Evolutionary conservation across 2,797 vertebrate genomes (phyloP).

Genomic region (Sparus aurata): DNA sequence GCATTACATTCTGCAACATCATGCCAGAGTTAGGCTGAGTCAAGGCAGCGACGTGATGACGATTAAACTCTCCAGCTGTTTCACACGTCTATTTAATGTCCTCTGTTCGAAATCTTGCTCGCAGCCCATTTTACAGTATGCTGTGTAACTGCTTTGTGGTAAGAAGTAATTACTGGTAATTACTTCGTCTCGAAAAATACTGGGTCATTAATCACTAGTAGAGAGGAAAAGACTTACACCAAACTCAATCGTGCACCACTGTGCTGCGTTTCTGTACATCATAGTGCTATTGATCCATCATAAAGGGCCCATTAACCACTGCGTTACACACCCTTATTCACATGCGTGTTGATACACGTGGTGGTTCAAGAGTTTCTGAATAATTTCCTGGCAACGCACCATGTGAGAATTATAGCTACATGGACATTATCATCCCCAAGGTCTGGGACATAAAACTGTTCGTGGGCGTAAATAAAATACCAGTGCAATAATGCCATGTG

Average conservation of each 20-base stretch:
- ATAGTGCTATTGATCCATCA: slow-evolving; percentile 60
- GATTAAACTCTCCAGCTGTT: slow-evolving; percentile 33
- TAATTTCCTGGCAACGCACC: slow-evolving; percentile 36
- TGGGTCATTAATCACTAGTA: slow-evolving; percentile 26
- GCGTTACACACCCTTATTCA: slow-evolving; percentile 11
- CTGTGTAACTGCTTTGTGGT: background rate
- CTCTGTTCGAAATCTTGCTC: background rate
- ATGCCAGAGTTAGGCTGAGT: slow-evolving; percentile 14
- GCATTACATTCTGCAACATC: slow-evolving; percentile 21
- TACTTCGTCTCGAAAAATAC: slow-evolving; percentile 44
- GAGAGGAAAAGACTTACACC: slow-evolving; percentile 18
- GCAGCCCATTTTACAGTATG: slow-evolving; percentile 7
- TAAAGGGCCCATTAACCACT: slow-evolving; percentile 56
- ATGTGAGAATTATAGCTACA: slow-evolving; percentile 73
- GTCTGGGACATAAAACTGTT: slow-evolving; percentile 76
- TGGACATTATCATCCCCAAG: slow-evolving; percentile 72
- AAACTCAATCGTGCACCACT: background rate
- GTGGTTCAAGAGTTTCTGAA: slow-evolving; percentile 50
- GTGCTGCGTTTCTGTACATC: slow-evolving; percentile 47
- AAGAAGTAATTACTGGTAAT: slow-evolving; percentile 47
- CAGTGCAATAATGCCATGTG: slow-evolving; percentile 74
- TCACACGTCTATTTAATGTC: slow-evolving; percentile 27
- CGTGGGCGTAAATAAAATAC: slow-evolving; percentile 75
- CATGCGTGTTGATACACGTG: slow-evolving; percentile 19
- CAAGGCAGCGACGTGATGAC: slow-evolving; percentile 16